Evolutionary conservation across 53 echinoderm and acorn worm genomes (phyloP).

Genomic region (Temnopleurus reevesii): DNA sequence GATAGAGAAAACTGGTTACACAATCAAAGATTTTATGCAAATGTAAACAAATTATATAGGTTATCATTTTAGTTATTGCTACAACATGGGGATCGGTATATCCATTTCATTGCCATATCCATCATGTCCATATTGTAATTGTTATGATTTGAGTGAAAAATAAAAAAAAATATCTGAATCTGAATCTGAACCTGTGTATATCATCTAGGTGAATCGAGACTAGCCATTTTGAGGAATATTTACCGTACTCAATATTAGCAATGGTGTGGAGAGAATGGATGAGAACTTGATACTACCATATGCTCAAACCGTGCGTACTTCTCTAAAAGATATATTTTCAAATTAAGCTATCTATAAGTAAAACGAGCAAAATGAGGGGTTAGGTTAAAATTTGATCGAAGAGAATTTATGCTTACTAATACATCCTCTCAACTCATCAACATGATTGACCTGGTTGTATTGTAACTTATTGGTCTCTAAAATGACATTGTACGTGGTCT

Average conservation of each 20-base stretch:
- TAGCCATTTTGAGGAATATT: constrained; percentile 8
- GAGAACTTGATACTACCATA: background rate
- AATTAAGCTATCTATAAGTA: constrained; percentile 12
- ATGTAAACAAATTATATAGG: too few relatives aligned
- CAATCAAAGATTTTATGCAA: too few relatives aligned
- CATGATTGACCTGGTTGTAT: background rate
- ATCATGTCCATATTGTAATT: too few relatives aligned
- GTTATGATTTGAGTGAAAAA: too few relatives aligned
- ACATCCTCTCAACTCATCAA: background rate
- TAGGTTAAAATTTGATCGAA: background rate
- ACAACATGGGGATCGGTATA: too few relatives aligned
- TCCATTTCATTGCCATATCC: too few relatives aligned
- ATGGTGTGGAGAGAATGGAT: constrained; percentile 27
- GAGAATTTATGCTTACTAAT: constrained; percentile 43
- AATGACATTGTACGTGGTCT: too few relatives aligned
- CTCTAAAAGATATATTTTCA: constrained; percentile 17
- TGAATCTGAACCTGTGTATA: too few relatives aligned
- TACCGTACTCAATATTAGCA: constrained; percentile 6
- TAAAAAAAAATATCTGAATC: too few relatives aligned
- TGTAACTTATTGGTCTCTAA: too few relatives aligned
- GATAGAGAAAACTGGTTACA: too few relatives aligned
- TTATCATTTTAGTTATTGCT: too few relatives aligned
- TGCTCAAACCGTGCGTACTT: background rate
- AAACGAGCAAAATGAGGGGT: background rate
- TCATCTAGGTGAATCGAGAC: background rate